Evolutionary conservation across 2,797 vertebrate species (phyloP).

Genomic region (Oreortyx pictus): DNA sequence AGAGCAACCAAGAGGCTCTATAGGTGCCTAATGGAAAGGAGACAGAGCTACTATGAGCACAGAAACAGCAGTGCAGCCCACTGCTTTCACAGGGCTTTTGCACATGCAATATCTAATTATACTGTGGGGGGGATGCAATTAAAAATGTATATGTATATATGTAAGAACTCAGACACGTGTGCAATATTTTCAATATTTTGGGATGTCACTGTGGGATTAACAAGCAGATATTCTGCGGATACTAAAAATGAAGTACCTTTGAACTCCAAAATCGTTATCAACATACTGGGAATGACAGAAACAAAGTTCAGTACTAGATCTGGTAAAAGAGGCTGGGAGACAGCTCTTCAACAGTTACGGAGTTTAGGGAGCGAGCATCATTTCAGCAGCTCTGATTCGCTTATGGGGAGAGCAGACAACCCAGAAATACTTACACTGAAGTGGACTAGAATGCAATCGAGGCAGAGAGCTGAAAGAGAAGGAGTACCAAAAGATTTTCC

Average conservation of each 20-base stretch:
- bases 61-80: background rate
- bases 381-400: background rate
- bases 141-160: background rate
- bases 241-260: background rate
- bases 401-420: background rate
- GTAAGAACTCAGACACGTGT: background rate
- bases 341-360: background rate
- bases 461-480: background rate
- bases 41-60: background rate
- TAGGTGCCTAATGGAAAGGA: background rate
- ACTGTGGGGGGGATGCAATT: background rate
- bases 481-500: background rate
- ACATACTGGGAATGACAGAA: background rate
- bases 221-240: background rate
- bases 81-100: background rate
- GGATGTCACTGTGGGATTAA: background rate
- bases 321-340: background rate
- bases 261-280: background rate
- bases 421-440: slow-evolving; percentile 1
- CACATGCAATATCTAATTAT: rapidly evolving
- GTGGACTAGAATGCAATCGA: background rate
- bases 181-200: background rate
- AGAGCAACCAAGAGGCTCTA: background rate
- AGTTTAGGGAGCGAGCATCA: background rate
- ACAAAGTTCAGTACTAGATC: background rate